Evolutionary conservation across 2,888 invertebrate genomes (phyloP), one percentile per base, ranked within the genome.

Genomic region (Eristalis pertinax): DNA sequence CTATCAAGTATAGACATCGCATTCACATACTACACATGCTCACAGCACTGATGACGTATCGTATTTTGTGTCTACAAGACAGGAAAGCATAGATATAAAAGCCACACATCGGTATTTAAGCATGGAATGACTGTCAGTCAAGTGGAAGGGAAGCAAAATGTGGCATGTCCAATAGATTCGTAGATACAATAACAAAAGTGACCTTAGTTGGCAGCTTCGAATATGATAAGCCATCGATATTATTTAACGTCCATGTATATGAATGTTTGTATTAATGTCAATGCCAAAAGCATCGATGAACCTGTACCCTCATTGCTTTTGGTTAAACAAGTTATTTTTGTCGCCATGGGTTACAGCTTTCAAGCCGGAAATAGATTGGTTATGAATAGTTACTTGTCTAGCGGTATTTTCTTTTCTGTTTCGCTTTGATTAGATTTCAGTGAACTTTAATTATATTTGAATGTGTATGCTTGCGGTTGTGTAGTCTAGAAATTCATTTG

Each of bases 331-430:
- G 68, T 70, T 84, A 50, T 72, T 74, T 56, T 22, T 35, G 35
- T 26, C 22, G 15, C 15, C 41, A 50, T 38, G 15, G 32, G 43
- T 58, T 78, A 35, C 19, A 41, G 72, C 13, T 72, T 60, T 60
- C 60, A 41, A 83, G 70, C 82, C 86, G 86, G 86, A 86, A 86
- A 70, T 86, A 75, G 56, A 64, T 78, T 63, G 65, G 69, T 60
- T 70, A 82, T 82, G 65, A 74, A 69, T 70, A 65, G 19, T 65
- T 22, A 43, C 8, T 77, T n/a, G 26, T 41, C 3, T 67, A 78
- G 82, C 78, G 65, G 82, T 82, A 68, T 69, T 74, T 78, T 56
- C n/a, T 60, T 78, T 29, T 41, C 5, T 58, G 32, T 10, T 32
- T 10, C 32, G 10, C 1, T 72, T 67, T 60, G 67, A 72, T 65